A percentile compares a stretch with the other conserved stretches of the same genome.
These are phyloP conservation scores for Sitobion miscanthi DNA, from an alignment of 1,140 invertebrate species.

Conservation along the genomic window DNA sequence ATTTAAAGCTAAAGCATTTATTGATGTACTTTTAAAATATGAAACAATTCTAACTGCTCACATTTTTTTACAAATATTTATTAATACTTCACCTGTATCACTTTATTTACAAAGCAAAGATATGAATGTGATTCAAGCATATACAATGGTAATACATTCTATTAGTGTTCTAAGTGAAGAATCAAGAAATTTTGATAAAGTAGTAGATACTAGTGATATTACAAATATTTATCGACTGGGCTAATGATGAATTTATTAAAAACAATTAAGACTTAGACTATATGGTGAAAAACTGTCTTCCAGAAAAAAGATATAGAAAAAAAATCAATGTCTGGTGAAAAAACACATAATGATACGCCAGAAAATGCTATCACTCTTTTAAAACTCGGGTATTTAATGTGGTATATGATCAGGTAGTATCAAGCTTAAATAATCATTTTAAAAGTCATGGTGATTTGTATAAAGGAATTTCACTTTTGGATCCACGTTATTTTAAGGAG, in stretches of 20 bases:
- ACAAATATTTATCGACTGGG: neutral
- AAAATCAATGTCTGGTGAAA: neutral
- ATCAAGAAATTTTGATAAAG: neutral
- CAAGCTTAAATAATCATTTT: slow-evolving; percentile 12
- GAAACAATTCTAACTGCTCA: neutral
- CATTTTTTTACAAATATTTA: neutral
- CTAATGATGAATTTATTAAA: neutral
- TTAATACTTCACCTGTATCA: neutral
- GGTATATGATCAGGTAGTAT: neutral
- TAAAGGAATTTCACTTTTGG: neutral
- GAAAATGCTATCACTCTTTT: neutral
- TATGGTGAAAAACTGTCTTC: neutral
- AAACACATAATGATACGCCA: neutral
- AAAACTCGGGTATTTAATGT: slow-evolving; percentile 5
- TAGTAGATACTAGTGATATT: neutral
- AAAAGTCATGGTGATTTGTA: neutral
- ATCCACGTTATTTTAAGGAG: neutral
- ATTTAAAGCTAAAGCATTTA: slow-evolving; percentile 15
- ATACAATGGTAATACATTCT: neutral
- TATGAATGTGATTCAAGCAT: neutral
- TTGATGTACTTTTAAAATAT: neutral
- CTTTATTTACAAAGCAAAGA: neutral
- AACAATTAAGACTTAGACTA: neutral
- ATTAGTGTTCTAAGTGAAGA: neutral
- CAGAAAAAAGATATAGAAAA: neutral